Conservation (phyloP, 2,113 vertebrate species). For the Gallinago media region DNA sequence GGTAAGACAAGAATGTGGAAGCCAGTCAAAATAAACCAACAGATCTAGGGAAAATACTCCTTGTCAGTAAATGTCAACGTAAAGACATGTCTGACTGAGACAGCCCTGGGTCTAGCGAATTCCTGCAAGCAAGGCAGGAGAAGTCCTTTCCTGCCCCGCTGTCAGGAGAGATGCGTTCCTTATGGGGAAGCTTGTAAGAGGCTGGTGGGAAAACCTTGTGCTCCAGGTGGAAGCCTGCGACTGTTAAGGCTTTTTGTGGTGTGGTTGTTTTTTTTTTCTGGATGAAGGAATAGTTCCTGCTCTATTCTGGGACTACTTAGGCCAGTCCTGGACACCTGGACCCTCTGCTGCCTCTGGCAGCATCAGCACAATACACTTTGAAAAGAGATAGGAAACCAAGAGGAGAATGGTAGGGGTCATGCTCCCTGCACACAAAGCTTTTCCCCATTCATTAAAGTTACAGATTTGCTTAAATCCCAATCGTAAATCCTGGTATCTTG, state of each 20-base stretch:
- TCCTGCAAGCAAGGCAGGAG: background rate
- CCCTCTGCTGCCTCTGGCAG: background rate
- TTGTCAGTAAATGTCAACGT: background rate
- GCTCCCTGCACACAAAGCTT: background rate
- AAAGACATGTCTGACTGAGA: background rate
- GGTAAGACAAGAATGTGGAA: conserved; percentile 17
- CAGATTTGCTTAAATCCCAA: conserved; percentile 10
- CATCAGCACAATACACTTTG: background rate
- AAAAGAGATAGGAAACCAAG: background rate
- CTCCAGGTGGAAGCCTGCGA: background rate
- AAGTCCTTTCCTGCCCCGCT: background rate
- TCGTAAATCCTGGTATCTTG: conserved; percentile 34
- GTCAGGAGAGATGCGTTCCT: background rate
- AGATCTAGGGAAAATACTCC: background rate
- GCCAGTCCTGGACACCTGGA: background rate
- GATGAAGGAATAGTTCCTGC: background rate
- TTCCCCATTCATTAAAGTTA: conserved; percentile 9
- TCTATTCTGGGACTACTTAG: background rate
- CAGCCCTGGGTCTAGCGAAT: background rate
- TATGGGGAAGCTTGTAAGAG: background rate
- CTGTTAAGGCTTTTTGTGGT: background rate
- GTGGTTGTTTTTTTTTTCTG: too few relatives aligned
- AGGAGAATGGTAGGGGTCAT: background rate
- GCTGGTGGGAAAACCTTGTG: background rate
- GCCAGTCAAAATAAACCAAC: conserved; percentile 22